phyloP scores from a whole-genome alignment of 2,113 vertebrate species.

The Prochilodus magdalenae region DNA sequence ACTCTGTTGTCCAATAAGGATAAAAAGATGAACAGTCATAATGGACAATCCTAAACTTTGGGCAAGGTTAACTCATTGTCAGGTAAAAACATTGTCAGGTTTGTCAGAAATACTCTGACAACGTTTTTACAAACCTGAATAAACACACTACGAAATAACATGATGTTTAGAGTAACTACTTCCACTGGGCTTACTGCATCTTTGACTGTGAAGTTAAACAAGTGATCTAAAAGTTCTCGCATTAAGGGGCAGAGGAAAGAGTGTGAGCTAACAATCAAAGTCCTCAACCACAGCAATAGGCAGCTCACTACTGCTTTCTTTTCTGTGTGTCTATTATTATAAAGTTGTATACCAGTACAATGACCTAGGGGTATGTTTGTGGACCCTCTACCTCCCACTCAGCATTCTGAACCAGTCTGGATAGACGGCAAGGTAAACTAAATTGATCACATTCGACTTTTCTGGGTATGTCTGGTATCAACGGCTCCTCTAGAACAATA shows the following conservation, averaged over 20 bases:
- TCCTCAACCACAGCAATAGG: not conserved
- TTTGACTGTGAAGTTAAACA: not conserved
- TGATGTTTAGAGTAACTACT: too few relatives aligned
- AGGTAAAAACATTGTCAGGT: too few relatives aligned
- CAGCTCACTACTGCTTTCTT: constrained; percentile 1
- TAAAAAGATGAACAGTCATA: too few relatives aligned
- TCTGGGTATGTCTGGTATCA: too few relatives aligned
- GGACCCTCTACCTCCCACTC: constrained; percentile 34
- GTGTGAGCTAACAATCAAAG: not conserved
- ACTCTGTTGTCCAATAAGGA: not conserved
- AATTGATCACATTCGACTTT: too few relatives aligned
- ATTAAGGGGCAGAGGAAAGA: not conserved
- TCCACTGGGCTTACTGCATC: too few relatives aligned
- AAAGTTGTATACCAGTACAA: constrained; percentile 25
- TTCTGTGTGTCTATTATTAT: constrained; percentile 3
- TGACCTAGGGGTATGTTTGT: constrained; percentile 21
- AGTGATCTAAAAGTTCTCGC: not conserved
- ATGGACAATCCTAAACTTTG: too few relatives aligned
- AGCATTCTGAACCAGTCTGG: constrained; percentile 34
- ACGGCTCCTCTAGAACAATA: not conserved
- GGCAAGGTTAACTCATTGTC: too few relatives aligned
- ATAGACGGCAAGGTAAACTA: too few relatives aligned
- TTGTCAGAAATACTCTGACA: too few relatives aligned
- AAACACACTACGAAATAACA: too few relatives aligned
- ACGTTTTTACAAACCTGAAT: too few relatives aligned